Base-by-base conservation (phyloP, 1,140 invertebrate genomes). In the Drosophila kepulauana region DNA sequence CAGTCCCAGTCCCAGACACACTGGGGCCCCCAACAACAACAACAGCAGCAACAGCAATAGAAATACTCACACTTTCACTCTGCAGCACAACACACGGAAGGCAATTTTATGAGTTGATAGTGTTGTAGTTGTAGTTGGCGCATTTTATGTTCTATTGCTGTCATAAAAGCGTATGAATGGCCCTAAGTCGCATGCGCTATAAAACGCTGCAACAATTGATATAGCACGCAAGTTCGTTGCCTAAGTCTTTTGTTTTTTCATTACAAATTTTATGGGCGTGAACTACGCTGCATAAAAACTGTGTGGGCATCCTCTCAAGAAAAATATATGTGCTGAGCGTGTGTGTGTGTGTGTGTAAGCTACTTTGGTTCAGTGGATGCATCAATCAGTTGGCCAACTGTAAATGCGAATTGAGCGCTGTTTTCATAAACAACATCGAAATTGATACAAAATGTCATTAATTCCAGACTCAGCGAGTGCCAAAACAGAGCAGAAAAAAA, bases 401-500 rank as follows among this genome's bases (percentile, higher is more conserved):
- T 71, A 85, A 88, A 88, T 88, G 85, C 85, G 84, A 89, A 75
- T 75, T 88, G 84, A 88, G 78, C 73, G 84, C 82, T 88, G 85
- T 88, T 88, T 90, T 88, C 71, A 88, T 88, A 88, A 85, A 88
- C 85, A 89, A 88, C 86, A 88, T 88, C 86, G 81, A 78, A 85
- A 90, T 75, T 67, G 75, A 81, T 78, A 81, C 78, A 77, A 88
- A 85, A 79, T 77, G 86, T 88, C 85, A 88, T 88, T 88, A 88
- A 88, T 88, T 75, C n/a, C 61, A 45, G 77, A 49, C 82, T 66
- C 64, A 20, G 56, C 64, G 45, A 75, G 81, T 62, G 49, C 63
- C 49, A 48, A 69, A 49, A 59, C 61, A 63, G 71, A 62, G 30
- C 48, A 51, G 75, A 52, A 70, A 71, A 48, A 13, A 49, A 65